Percentiles rank a stretch among this genome's conserved stretches.
phyloP scores from a whole-genome alignment of 2,113 vertebrate genomes.

The Sminthopsis crassicaudata region DNA sequence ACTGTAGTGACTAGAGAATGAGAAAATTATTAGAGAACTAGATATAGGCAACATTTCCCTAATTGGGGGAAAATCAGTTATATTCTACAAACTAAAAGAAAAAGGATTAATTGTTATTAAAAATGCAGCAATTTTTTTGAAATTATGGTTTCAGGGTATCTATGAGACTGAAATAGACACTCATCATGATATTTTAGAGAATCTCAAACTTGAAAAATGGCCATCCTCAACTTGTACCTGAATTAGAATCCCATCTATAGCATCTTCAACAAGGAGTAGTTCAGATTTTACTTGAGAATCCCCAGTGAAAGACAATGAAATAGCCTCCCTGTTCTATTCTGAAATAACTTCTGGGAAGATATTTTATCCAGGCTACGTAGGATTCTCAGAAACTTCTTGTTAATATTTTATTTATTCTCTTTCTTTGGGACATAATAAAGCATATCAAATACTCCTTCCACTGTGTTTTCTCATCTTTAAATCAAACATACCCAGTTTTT shows the following conservation, averaged over 20 bases:
- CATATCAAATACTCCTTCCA: background rate
- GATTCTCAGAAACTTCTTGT: background rate
- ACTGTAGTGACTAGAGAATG: background rate
- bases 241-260: background rate
- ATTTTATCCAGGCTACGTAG: background rate
- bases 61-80: background rate
- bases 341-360: background rate
- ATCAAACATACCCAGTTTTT: background rate
- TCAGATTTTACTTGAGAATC: background rate
- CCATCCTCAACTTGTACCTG: background rate
- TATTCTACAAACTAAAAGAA: background rate
- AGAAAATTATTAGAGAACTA: background rate
- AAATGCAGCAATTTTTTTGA: background rate
- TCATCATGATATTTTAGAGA: background rate
- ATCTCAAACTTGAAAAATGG: background rate
- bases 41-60: background rate
- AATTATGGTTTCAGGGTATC: background rate
- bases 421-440: background rate
- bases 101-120: background rate
- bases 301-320: background rate
- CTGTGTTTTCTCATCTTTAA: background rate
- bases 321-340: background rate
- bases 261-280: background rate
- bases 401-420: background rate
- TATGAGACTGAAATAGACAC: background rate